Evolutionary conservation across 2,888 invertebrate species (phyloP), one percentile per base, ranked within the genome.

Genomic region (Drosophila antonietae): DNA sequence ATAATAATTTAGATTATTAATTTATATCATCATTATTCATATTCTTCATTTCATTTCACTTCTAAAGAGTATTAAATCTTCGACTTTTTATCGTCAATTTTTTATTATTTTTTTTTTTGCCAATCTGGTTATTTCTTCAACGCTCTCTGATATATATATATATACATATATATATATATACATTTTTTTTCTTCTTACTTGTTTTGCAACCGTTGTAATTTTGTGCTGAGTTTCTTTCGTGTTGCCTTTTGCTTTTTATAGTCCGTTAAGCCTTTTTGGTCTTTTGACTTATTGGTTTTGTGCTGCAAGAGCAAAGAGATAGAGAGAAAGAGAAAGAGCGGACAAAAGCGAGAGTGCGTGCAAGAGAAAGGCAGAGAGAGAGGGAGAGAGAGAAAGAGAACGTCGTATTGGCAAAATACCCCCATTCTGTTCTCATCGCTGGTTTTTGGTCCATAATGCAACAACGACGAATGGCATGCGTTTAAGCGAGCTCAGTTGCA

Each of bases 271-370:
- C 88, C 73, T 69, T 80, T 84, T 75, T 79, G 75, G 71, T 73
- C 74, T 71, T 79, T 83, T 81, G 82, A 83, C 80, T 80, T 84
- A 87, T 83, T 87, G 87, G 83, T 80, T 83, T 82, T 73, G 67
- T 71, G 63, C 67, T 63, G 73, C 49, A 63, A 67, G 58, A 65
- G 35, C 28, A 31, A 8, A 52, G 46, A 68, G 51, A 52, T 56
- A 41, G 68, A 41, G 28, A 55, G 52, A 62, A 60, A 8, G 14
- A 12, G 35, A 10, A 3, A 35, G 35, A n/a, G n/a, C n/a, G n/a
- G n/a, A n/a, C 9, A 15, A 15, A 6, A 39, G n/a, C 7, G 41
- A 41, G n/a, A n/a, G 41, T 41, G 41, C 8, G n/a, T n/a, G 41
- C n/a, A 0, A 39, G 15, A 39, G 15, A 39, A 5, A 37, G 37